These are phyloP conservation scores for Drosophila nigricruria DNA, from an alignment of 2,888 invertebrate genomes.

Conservation along the genomic window DNA sequence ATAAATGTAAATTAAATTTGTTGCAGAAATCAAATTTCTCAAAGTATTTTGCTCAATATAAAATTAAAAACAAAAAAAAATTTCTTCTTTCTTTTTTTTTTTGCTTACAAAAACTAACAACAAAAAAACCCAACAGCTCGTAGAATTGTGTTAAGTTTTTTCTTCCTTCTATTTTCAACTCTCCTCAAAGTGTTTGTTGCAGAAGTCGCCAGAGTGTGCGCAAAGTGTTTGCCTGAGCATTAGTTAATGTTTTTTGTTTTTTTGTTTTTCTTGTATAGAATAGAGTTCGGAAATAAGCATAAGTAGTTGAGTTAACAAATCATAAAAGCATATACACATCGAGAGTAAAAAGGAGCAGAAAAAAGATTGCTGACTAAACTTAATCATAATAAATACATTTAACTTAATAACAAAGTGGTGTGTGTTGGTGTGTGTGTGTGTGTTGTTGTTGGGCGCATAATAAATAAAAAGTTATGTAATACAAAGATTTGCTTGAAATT, in stretches of 20 bases:
- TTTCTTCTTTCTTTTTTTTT: background rate
- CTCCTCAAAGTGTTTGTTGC: background rate
- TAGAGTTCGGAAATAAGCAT: conserved; percentile 23
- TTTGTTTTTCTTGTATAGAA: conserved; percentile 9
- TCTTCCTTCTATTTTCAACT: conserved; percentile 1
- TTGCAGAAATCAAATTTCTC: conserved; percentile 64
- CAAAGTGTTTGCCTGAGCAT: conserved; percentile 72
- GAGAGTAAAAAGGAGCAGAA: conserved; percentile 29
- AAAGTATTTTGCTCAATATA: conserved; percentile 61
- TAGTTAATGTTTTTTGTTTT: conserved; percentile 24
- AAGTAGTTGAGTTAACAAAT: conserved; percentile 7
- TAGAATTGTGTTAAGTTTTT: conserved; percentile 53
- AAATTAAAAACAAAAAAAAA: conserved; percentile 31
- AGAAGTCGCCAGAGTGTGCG: conserved; percentile 29
- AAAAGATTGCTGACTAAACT: conserved; percentile 62
- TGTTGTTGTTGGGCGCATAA: conserved; percentile 42
- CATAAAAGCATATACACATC: conserved; percentile 22
- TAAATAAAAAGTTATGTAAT: conserved; percentile 68
- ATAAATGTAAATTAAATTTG: conserved; percentile 39
- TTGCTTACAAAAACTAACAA: conserved; percentile 75
- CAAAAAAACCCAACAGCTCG: conserved; percentile 68
- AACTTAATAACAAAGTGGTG: conserved; percentile 69
- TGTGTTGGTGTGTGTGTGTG: conserved; percentile 21
- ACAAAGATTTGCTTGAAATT: conserved; percentile 34
- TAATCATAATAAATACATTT: conserved; percentile 66